phyloP scores from a whole-genome alignment of 2,888 invertebrate genomes.

The Bugulina stolonifera region DNA sequence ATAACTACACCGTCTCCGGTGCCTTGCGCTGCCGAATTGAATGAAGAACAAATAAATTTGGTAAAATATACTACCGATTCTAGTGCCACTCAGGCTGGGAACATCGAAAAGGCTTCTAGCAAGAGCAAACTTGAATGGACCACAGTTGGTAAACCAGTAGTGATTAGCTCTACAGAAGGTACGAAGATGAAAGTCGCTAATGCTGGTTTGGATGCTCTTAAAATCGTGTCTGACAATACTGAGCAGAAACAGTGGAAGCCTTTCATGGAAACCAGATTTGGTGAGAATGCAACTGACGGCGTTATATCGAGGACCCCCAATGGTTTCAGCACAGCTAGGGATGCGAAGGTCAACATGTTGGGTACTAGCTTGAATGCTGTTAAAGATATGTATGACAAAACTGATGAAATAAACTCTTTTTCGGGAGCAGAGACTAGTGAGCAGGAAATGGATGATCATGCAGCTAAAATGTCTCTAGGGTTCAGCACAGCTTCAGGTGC shows the following conservation, averaged over 20 bases:
- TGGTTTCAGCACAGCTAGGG: neutral
- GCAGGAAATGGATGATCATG: no score
- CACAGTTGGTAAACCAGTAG: no score
- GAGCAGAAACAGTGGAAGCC: no score
- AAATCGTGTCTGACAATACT: neutral
- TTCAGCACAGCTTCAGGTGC: neutral
- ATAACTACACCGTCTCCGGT: no score
- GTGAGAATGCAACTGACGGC: neutral
- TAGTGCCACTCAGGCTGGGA: no score
- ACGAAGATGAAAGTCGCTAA: neutral
- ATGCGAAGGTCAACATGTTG: neutral
- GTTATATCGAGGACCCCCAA: neutral
- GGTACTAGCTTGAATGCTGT: neutral
- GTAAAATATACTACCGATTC: no score
- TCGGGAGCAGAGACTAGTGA: neutral
- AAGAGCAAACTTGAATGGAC: no score
- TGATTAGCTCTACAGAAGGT: no score
- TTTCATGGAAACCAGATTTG: neutral
- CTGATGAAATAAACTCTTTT: neutral
- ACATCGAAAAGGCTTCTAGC: neutral
- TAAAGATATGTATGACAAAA: neutral
- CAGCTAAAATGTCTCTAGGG: neutral
- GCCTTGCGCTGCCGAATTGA: no score
- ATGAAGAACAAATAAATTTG: no score
- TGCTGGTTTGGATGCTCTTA: neutral